Percentiles rank a stretch among this genome's conserved stretches.
Evolutionary conservation across 2,113 vertebrate genomes (phyloP).

Genomic region (Theristicus caerulescens): DNA sequence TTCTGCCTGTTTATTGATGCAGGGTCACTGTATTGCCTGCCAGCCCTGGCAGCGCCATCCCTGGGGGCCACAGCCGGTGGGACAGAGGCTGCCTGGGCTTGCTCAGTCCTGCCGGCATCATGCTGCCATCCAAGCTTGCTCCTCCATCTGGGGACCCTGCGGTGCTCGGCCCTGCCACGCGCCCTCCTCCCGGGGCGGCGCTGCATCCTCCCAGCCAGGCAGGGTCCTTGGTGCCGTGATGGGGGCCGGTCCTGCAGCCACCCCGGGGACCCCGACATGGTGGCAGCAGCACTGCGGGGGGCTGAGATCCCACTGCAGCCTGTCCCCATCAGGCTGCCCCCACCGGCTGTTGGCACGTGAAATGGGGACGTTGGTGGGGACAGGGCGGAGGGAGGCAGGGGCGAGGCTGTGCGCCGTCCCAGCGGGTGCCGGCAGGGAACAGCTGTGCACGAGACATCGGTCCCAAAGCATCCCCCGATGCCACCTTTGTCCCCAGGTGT

Average conservation of each 20-base stretch:
- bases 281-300: not conserved
- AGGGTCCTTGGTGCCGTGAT: fast-evolving
- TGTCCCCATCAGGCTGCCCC: not conserved
- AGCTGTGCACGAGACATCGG: fast-evolving
- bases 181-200: fast-evolving
- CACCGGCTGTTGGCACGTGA: fast-evolving
- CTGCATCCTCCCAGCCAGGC: not conserved
- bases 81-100: not conserved
- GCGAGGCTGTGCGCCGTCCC: fast-evolving
- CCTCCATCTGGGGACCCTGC: fast-evolving
- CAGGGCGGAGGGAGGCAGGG: not conserved
- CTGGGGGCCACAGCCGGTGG: fast-evolving
- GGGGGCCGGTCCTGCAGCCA: not conserved
- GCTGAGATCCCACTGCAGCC: not conserved
- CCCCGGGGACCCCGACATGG: fast-evolving
- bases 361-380: not conserved
- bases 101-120: fast-evolving
- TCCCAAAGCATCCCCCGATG: not conserved
- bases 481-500: not conserved
- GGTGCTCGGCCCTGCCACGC: fast-evolving
- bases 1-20: not conserved
- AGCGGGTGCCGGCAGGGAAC: fast-evolving
- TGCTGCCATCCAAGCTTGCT: not conserved
- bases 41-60: not conserved
- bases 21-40: fast-evolving